Conservation (phyloP, 2,888 invertebrate species). For the Meganola albula region DNA sequence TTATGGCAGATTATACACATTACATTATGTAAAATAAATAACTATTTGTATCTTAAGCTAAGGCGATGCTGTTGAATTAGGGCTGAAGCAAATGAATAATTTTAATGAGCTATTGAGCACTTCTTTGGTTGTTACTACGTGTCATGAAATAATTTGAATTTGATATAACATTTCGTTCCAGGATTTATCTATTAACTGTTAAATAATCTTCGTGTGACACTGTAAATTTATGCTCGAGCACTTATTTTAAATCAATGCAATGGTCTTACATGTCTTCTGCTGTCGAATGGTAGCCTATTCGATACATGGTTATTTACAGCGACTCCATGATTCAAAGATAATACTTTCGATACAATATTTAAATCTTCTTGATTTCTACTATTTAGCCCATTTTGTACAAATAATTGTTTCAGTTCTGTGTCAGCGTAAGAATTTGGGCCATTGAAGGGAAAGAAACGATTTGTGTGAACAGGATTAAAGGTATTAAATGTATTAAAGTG, state of each 20-base stretch:
- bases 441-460: constrained; percentile 47
- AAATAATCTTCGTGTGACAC: too few relatives aligned
- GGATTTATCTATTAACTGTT: neutral
- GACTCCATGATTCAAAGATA: constrained; percentile 87
- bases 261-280: constrained; percentile 52
- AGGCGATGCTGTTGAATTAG: constrained; percentile 10
- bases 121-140: constrained; percentile 32
- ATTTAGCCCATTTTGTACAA: constrained; percentile 82
- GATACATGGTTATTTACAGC: constrained; percentile 61
- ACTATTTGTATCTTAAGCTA: constrained; percentile 30
- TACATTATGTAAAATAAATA: constrained; percentile 65
- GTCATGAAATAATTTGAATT: too few relatives aligned
- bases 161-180: neutral
- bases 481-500: constrained; percentile 58
- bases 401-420: constrained; percentile 80
- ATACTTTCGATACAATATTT: constrained; percentile 88
- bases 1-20: constrained; percentile 64
- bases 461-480: constrained; percentile 46
- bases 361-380: constrained; percentile 83
- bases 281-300: constrained; percentile 63
- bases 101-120: constrained; percentile 7
- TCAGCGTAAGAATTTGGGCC: constrained; percentile 63
- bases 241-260: neutral
- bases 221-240: too few relatives aligned
- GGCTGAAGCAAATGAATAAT: constrained; percentile 5